Base-by-base conservation (phyloP, 2,113 vertebrate genomes). In the Daphoenositta chrysoptera region DNA sequence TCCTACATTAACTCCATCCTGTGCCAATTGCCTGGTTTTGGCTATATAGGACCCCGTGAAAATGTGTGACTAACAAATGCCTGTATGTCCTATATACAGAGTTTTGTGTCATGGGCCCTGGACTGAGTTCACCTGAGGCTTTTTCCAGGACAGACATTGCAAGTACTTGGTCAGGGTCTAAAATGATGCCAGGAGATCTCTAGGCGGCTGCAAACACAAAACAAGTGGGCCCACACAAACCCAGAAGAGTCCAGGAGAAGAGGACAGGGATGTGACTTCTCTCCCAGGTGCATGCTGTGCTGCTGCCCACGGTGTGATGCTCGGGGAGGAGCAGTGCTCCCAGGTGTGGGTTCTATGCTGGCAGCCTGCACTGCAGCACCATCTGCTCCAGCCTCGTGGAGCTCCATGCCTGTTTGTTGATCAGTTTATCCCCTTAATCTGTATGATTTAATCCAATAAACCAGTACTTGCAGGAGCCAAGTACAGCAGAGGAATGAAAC, bases 391-490 rank as follows among this genome's bases (percentile, higher is more conserved):
- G 85, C 47, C 72, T 69, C 20, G 31, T 1, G 0, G 21, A 58
- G 54, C 44, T 76, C 2, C 0, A 7, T 76, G 68, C 20, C 51
- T 66, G 48, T n/a, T 44, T 81, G 40, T 47, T 73, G 69, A 77
- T 93, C 78, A n/a, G 31, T 14, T 94, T 88, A 88, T 70, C 76
- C 79, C 53, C 64, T 88, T 81, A 88, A 71, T 81, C 92, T 78
- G 30, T 33, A 15, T 56, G 28, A 17, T 90, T 94, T 81, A 94
- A 96, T 89, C 88, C 65, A 73, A 92, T 94, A 81, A 94, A 77
- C 33, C 40, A 40, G 20, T 14, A n/a, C 33, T 13, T 11, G 51
- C 24, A 83, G 82, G 78, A 77, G 70, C 31, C 75, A 83, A 91
- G 71, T 47, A 80, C 30, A 73, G 73, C 9, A 3, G 50, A 84